Conservation (phyloP, 2,888 invertebrate genomes). For the Standfussiana lucernea region DNA sequence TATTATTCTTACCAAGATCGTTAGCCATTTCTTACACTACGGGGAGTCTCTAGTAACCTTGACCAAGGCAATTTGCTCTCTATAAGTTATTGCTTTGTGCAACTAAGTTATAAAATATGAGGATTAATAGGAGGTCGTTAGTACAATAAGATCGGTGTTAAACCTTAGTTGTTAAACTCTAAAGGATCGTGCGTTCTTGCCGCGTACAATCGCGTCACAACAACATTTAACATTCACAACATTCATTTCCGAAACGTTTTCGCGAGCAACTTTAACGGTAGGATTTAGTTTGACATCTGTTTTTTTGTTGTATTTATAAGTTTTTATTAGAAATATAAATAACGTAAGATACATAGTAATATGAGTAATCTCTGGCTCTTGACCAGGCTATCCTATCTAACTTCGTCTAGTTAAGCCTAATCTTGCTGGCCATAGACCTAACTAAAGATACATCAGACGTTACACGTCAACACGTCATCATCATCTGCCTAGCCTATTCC, state of each 20-base stretch:
- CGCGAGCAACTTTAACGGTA: background rate
- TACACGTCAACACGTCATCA: too few species aligned
- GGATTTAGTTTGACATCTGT: background rate
- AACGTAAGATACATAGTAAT: too few species aligned
- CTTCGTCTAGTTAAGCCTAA: too few species aligned
- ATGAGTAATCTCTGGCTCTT: too few species aligned
- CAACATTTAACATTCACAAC: too few species aligned
- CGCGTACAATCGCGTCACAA: too few species aligned
- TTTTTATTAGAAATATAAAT: too few species aligned
- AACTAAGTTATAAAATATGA: slow-evolving; percentile 47
- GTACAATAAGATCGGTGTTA: slow-evolving; percentile 14
- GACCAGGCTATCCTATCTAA: too few species aligned
- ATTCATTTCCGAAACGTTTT: background rate
- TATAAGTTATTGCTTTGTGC: slow-evolving; percentile 46
- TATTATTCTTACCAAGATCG: slow-evolving; percentile 38
- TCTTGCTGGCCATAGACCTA: too few species aligned
- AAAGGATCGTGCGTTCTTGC: background rate
- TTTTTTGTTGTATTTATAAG: too few species aligned
- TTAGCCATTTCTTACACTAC: slow-evolving; percentile 51
- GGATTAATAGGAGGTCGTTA: slow-evolving; percentile 25
- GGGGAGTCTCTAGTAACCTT: slow-evolving; percentile 45
- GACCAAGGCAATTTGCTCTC: slow-evolving; percentile 48
- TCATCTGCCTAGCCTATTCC: too few species aligned
- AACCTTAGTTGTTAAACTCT: background rate
- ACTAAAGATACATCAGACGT: too few species aligned